phyloP scores from a whole-genome alignment of 2,888 invertebrate species.

The Villa cingulata region DNA sequence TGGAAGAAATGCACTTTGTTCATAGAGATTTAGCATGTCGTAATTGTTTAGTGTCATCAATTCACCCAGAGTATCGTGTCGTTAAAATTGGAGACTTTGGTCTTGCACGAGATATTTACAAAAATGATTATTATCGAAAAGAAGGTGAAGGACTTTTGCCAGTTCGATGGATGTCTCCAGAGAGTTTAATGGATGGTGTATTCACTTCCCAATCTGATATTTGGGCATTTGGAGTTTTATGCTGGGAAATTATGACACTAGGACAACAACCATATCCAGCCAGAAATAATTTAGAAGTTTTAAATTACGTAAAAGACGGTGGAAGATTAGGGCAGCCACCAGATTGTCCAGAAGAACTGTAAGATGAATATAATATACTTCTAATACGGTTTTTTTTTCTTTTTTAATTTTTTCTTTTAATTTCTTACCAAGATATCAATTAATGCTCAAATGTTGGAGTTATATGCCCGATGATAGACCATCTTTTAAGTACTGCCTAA shows the following conservation, averaged over 20 bases:
- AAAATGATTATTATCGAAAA: constrained; percentile 94
- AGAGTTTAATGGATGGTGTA: constrained; percentile 87
- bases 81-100: constrained; percentile 88
- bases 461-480: constrained; percentile 71
- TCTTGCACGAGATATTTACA: constrained; percentile 89
- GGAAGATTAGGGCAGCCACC: constrained; percentile 69
- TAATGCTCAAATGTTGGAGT: constrained; percentile 84
- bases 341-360: constrained; percentile 72
- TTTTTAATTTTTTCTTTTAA: constrained; percentile 3
- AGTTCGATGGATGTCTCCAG: constrained; percentile 97
- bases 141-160: constrained; percentile 83
- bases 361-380: constrained; percentile 36
- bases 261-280: constrained; percentile 96
- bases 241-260: constrained; percentile 94
- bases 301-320: constrained; percentile 77
- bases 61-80: constrained; percentile 45
- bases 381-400: too few relatives aligned
- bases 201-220: constrained; percentile 96
- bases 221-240: constrained; percentile 86
- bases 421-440: constrained; percentile 49
- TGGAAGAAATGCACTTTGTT: constrained; percentile 95
- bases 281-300: constrained; percentile 79
- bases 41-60: constrained; percentile 81
- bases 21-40: constrained; percentile 92
- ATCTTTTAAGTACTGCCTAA: constrained; percentile 69